Conservation (phyloP, 37 sponge, comb jelly and placozoan species). For the Aplysina aerophoba region DNA sequence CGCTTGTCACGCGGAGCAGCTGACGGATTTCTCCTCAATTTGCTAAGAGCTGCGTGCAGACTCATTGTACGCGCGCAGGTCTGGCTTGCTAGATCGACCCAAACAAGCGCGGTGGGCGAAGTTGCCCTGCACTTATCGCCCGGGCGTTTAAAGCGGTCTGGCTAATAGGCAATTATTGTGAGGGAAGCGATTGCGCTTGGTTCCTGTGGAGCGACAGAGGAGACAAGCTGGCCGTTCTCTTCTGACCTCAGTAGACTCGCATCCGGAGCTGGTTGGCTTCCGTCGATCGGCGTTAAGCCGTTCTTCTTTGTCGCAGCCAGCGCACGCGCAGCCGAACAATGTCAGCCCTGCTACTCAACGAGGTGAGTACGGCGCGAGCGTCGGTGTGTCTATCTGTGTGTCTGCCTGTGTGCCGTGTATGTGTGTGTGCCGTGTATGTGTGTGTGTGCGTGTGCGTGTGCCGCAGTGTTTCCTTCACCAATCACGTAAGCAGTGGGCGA, state of each 20-base stretch:
- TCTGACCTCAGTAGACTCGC: not conserved
- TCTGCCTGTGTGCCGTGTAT: slow-evolving; percentile 13
- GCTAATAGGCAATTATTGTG: too few relatives aligned
- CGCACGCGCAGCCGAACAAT: not conserved
- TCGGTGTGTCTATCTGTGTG: slow-evolving; percentile 5
- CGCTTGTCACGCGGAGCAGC: not conserved
- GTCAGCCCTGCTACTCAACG: slow-evolving; percentile 3
- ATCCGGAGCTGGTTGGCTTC: slow-evolving; percentile 9
- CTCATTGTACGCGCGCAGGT: not conserved
- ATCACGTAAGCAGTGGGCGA: not conserved
- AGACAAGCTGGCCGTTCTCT: too few relatives aligned
- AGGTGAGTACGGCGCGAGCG: not conserved
- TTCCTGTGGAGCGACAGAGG: too few relatives aligned
- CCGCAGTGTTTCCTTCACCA: not conserved
- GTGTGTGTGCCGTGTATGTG: slow-evolving; percentile 17
- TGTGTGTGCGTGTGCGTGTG: slow-evolving; percentile 25
- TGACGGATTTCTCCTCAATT: not conserved
- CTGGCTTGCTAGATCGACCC: too few relatives aligned
- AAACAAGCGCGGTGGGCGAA: too few relatives aligned
- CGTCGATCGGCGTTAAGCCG: not conserved
- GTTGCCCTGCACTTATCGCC: too few relatives aligned
- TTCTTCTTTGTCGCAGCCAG: not conserved
- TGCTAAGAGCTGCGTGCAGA: not conserved
- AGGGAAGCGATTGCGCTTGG: too few relatives aligned
- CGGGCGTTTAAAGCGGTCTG: too few relatives aligned